Conservation (phyloP, 2,888 invertebrate species). For the Rugalucina vietnamica region DNA sequence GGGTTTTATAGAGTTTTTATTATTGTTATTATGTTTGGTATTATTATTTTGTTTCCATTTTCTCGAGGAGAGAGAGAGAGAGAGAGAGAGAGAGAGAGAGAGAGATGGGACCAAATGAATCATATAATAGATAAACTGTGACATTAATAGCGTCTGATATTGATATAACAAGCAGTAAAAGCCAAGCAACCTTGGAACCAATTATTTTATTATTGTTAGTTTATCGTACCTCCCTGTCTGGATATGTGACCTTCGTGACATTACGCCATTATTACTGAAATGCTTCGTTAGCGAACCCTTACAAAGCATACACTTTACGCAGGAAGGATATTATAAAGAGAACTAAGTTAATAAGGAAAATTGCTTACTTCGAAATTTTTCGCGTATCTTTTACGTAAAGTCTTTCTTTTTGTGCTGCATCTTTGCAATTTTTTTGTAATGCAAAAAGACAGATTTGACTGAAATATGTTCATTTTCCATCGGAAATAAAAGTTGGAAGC, state of each 20-base stretch:
- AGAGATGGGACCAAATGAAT: background rate
- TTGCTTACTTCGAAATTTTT: too few relatives aligned
- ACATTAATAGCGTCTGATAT: background rate
- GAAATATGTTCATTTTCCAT: too few relatives aligned
- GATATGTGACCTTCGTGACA: background rate
- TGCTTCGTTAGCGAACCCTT: conserved; percentile 1
- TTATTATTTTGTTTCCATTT: too few relatives aligned
- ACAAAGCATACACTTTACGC: background rate
- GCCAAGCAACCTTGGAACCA: background rate
- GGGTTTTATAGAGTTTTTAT: too few relatives aligned
- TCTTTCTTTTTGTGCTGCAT: too few relatives aligned
- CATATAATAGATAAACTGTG: background rate
- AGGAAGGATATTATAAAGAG: background rate
- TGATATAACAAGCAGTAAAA: background rate
- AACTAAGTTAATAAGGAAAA: too few relatives aligned
- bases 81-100: conserved; percentile 4
- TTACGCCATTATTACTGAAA: background rate
- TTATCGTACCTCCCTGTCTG: background rate
- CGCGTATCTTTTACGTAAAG: too few relatives aligned
- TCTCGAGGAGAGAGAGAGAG: conserved; percentile 4
- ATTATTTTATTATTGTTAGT: background rate
- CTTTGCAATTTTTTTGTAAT: too few relatives aligned
- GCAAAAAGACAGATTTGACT: too few relatives aligned
- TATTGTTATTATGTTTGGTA: too few relatives aligned
- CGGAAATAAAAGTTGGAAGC: too few relatives aligned